Evolutionary conservation across 2,888 invertebrate species (phyloP).

Genomic region (Nomada lathburiana): DNA sequence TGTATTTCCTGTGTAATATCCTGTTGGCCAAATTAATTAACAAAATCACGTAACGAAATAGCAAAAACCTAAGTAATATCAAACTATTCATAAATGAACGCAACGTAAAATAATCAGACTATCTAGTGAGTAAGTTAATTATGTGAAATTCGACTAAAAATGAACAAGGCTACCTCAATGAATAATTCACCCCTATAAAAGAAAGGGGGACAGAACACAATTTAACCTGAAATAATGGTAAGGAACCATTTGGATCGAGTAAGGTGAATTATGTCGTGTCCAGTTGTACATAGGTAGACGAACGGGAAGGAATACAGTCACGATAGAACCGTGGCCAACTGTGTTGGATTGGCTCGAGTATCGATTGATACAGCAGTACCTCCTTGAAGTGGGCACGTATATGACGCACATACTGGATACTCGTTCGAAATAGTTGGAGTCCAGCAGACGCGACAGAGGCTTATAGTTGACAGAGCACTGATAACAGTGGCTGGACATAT

Average conservation of each 20-base stretch:
- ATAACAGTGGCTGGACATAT: not conserved
- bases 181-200: no score
- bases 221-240: not conserved
- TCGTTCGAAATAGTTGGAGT: slow-evolving; percentile 1
- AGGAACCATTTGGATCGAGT: not conserved
- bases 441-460: not conserved
- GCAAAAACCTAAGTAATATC: no score
- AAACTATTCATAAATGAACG: no score
- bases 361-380: slow-evolving; percentile 31
- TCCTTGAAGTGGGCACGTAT: not conserved
- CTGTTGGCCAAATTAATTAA: no score
- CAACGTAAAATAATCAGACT: no score
- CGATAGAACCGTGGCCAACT: slow-evolving; percentile 14
- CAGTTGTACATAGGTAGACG: not conserved
- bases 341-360: slow-evolving; percentile 18
- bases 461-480: not conserved
- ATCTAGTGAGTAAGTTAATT: no score
- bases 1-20: no score
- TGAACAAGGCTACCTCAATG: no score
- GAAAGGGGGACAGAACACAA: not conserved
- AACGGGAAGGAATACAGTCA: not conserved
- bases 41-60: no score
- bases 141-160: no score
- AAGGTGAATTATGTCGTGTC: slow-evolving; percentile 1
- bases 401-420: not conserved